Conservation (phyloP, 2,888 invertebrate genomes). For the Drosophila maculinotata region DNA sequence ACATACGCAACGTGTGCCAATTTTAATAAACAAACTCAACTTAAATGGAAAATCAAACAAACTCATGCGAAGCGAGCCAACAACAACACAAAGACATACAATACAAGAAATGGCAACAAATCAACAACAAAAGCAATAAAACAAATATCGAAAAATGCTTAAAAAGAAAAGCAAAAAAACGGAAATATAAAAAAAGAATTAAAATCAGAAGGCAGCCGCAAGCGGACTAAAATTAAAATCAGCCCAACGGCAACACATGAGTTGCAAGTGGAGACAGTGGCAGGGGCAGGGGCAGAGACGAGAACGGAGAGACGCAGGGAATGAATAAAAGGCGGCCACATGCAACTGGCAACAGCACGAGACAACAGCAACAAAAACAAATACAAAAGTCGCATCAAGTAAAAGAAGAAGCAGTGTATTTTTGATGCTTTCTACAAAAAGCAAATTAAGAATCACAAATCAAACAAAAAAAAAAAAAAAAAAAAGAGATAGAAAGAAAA, state of each 20-base stretch:
- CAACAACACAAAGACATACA: constrained; percentile 14
- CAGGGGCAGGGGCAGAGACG: not conserved
- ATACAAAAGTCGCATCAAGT: constrained; percentile 23
- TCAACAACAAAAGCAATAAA: constrained; percentile 31
- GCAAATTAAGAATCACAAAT: constrained; percentile 69
- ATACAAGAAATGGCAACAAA: constrained; percentile 49
- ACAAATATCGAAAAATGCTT: constrained; percentile 45
- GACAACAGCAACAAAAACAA: constrained; percentile 37
- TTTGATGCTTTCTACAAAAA: constrained; percentile 66
- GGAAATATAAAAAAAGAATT: constrained; percentile 38
- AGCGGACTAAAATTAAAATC: constrained; percentile 71
- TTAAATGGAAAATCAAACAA: constrained; percentile 79
- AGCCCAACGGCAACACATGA: constrained; percentile 55
- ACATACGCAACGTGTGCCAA: constrained; percentile 78
- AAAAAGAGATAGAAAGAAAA: constrained; percentile 39
- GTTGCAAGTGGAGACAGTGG: constrained; percentile 33
- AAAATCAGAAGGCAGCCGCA: constrained; percentile 65
- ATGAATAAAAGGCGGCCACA: constrained; percentile 38
- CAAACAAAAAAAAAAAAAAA: constrained; percentile 37
- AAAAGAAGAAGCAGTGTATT: constrained; percentile 31
- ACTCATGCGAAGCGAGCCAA: constrained; percentile 48
- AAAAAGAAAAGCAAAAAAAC: constrained; percentile 46
- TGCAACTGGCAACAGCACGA: constrained; percentile 64
- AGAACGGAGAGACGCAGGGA: constrained; percentile 6
- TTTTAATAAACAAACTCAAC: constrained; percentile 76